Conservation (phyloP, 1,140 invertebrate genomes). For the Tribolium castaneum region DNA sequence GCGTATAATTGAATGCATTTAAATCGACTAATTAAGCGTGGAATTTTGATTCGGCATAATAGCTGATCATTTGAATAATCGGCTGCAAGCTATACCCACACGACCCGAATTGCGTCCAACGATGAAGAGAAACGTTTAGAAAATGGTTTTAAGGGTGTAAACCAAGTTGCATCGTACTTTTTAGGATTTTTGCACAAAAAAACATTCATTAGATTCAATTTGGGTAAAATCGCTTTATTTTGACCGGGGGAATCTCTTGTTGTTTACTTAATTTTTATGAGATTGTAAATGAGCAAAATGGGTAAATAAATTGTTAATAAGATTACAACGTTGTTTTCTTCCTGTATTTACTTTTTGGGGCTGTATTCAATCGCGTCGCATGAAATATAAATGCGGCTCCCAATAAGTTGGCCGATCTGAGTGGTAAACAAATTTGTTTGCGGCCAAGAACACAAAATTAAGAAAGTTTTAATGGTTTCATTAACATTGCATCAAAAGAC, state of each 20-base stretch:
- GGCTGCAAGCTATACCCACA: neutral
- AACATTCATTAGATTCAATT: no score
- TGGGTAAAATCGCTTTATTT: no score
- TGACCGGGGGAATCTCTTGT: no score
- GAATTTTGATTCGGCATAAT: neutral
- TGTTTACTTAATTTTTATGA: neutral
- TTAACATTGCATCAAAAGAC: conserved; percentile 18
- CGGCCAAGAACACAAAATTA: neutral
- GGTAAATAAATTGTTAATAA: neutral
- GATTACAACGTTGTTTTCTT: neutral
- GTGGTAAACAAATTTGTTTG: conserved; percentile 12
- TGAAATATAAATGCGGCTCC: neutral
- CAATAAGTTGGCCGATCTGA: neutral
- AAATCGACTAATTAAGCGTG: conserved; percentile 9
- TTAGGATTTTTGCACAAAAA: no score
- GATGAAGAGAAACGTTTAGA: no score
- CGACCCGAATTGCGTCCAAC: no score
- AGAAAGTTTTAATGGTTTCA: conserved; percentile 29
- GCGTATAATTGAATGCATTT: neutral
- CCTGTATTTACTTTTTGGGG: neutral
- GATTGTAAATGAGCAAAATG: neutral
- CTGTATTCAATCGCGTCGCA: neutral
- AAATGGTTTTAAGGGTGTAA: no score
- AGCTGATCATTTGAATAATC: neutral
- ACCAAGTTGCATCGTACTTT: no score